These are phyloP conservation scores for Cichladusa arquata DNA, from an alignment of 2,113 vertebrate genomes.

Conservation along the genomic window DNA sequence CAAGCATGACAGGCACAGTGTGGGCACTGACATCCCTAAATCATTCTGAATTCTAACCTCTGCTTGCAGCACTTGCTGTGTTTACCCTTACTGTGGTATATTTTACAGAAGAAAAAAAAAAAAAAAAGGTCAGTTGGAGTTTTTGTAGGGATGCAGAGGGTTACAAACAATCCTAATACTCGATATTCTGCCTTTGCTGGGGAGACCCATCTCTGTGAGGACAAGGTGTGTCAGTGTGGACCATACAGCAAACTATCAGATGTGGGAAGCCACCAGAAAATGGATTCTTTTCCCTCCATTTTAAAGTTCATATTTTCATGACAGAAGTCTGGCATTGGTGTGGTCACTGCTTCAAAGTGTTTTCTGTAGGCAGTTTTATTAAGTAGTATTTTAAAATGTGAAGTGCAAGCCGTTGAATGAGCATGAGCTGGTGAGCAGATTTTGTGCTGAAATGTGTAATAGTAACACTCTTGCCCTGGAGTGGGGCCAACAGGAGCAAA, in stretches of 20 bases:
- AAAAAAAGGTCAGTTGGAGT: background rate
- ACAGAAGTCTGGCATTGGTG: background rate
- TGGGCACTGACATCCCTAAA: background rate
- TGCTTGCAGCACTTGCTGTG: background rate
- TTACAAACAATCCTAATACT: background rate
- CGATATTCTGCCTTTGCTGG: accelerated
- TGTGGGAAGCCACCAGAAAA: background rate
- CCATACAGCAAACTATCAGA: background rate
- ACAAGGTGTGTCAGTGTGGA: background rate
- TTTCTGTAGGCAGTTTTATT: background rate
- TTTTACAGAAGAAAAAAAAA: background rate
- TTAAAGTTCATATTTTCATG: background rate
- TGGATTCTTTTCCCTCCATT: background rate
- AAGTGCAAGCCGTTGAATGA: background rate
- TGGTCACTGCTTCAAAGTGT: background rate
- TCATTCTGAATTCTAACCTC: background rate
- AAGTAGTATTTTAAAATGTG: background rate
- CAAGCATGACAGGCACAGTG: background rate
- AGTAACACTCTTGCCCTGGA: background rate
- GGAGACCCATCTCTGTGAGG: background rate
- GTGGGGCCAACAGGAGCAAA: background rate
- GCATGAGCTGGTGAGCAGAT: background rate
- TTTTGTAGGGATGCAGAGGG: background rate
- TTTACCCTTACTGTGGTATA: background rate
- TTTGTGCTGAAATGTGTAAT: background rate